phyloP scores from a whole-genome alignment of 1,140 invertebrate species.

The Brachionus koreanus region DNA sequence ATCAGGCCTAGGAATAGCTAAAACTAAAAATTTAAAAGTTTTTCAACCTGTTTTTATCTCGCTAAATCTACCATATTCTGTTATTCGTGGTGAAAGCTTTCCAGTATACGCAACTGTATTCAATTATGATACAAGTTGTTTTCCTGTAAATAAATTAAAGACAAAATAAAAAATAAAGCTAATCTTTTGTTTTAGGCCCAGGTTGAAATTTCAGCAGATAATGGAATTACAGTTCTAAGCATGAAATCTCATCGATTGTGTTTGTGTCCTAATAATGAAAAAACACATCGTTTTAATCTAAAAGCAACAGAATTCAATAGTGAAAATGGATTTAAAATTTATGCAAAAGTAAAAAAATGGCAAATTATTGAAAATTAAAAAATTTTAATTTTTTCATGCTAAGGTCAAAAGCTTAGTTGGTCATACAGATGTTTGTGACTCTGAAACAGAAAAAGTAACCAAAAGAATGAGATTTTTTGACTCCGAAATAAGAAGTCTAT shows the following conservation, averaged over 20 bases:
- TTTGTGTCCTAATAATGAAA: slow-evolving; percentile 14
- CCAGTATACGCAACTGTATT: slow-evolving; percentile 84
- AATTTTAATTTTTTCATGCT: background rate
- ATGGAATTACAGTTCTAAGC: background rate
- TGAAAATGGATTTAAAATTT: slow-evolving; percentile 28
- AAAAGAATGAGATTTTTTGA: slow-evolving; percentile 14
- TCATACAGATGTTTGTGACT: background rate
- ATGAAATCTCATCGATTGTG: background rate
- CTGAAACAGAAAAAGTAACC: background rate
- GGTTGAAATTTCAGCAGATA: background rate
- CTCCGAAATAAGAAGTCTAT: background rate
- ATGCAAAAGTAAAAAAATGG: slow-evolving; percentile 16
- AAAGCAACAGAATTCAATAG: background rate
- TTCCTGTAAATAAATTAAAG: slow-evolving; percentile 51
- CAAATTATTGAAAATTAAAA: background rate
- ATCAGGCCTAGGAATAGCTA: slow-evolving; percentile 76
- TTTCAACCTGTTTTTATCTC: slow-evolving; percentile 82
- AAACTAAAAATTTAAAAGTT: slow-evolving; percentile 67
- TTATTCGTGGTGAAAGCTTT: slow-evolving; percentile 83
- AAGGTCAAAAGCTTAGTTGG: background rate
- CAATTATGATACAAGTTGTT: slow-evolving; percentile 78
- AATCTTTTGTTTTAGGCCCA: background rate
- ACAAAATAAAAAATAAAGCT: background rate
- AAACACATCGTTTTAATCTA: background rate
- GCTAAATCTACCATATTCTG: slow-evolving; percentile 79